Percentiles rank a stretch among this genome's conserved stretches.
phyloP scores from a whole-genome alignment of 2,888 invertebrate genomes.

The Hydriomena furcata region DNA sequence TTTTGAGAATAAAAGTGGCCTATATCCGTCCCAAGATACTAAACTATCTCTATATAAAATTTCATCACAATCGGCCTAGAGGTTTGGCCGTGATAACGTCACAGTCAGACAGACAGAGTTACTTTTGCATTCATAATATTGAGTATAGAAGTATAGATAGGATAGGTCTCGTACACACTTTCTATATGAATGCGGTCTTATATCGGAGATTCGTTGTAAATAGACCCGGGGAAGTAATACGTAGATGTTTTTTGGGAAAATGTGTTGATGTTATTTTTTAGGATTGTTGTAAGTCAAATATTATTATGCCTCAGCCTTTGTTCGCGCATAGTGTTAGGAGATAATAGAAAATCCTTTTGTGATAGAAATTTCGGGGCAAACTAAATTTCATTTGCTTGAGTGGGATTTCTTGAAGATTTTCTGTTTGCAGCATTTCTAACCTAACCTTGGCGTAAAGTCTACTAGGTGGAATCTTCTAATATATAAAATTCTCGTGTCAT shows the following conservation, averaged over 20 bases:
- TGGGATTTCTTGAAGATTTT: slow-evolving; percentile 3
- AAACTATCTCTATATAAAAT: no score
- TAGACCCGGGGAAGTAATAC: slow-evolving; percentile 40
- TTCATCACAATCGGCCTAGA: no score
- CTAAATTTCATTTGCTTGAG: slow-evolving; percentile 9
- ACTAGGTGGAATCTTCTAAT: no score
- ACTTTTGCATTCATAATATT: no score
- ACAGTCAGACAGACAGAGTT: no score
- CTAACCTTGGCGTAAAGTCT: neutral
- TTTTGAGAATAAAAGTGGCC: no score
- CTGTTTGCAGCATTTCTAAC: neutral
- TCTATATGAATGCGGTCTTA: slow-evolving; percentile 2
- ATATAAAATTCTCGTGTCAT: no score
- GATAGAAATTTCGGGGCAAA: slow-evolving; percentile 7
- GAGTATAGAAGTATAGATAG: no score
- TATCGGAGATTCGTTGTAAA: slow-evolving; percentile 52
- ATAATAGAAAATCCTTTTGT: slow-evolving; percentile 18
- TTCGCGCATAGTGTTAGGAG: slow-evolving; percentile 16
- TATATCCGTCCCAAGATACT: no score
- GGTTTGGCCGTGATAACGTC: no score
- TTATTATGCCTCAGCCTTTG: slow-evolving; percentile 19
- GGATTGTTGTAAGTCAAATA: slow-evolving; percentile 26
- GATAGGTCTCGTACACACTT: no score
- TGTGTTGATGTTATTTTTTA: slow-evolving; percentile 31
- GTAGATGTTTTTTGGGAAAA: slow-evolving; percentile 26